Base-by-base conservation (phyloP, 23 tunicate species). In the Oikopleura dioica region DNA sequence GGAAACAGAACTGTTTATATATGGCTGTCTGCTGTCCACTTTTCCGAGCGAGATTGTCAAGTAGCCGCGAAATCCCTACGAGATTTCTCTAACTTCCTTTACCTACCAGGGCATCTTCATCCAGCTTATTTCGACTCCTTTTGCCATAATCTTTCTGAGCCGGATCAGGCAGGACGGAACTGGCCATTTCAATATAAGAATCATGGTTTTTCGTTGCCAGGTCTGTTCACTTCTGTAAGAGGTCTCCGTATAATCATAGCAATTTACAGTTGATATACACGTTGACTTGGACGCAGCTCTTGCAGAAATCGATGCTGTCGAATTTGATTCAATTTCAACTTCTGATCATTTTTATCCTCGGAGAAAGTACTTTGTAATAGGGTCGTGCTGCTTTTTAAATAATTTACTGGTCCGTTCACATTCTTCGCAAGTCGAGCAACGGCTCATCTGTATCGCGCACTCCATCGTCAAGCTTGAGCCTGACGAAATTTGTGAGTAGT, bases 241-340 rank as follows among this genome's bases (percentile, higher is more conserved):
- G n/a, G n/a, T n/a, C n/a, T n/a, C n/a, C n/a, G n/a, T n/a, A n/a
- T n/a, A n/a, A n/a, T n/a, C n/a, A n/a, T n/a, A n/a, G n/a, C n/a
- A n/a, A n/a, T n/a, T 44, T 63, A 16, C 16, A 63, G 72, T 63
- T 2, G 16, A 4, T 63, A 2, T 63, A 24, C 26, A 23, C 4
- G 33, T 63, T 5, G 72, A 63, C 26, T 63, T 63, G 72, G 72
- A 63, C 26, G 72, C 72, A 2, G 32, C 29, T 63, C 26, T 63
- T 2, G 72, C 72, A 23, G 72, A 63, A 63, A 63, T 63, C 26
- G 72, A 63, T 28, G 72, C 72, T 2, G 72, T 63, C 2, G 72
- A 63, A 63, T 63, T 63, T 63, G 72, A 63, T 63, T 23, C 72
- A 63, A 63, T 23, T 31, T 12, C 30, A 23, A 12, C 72, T 2